Percentiles rank a stretch among this genome's conserved stretches.
These are phyloP conservation scores for Chloroclystis v-ata DNA, from an alignment of 2,888 invertebrate genomes.

Conservation along the genomic window DNA sequence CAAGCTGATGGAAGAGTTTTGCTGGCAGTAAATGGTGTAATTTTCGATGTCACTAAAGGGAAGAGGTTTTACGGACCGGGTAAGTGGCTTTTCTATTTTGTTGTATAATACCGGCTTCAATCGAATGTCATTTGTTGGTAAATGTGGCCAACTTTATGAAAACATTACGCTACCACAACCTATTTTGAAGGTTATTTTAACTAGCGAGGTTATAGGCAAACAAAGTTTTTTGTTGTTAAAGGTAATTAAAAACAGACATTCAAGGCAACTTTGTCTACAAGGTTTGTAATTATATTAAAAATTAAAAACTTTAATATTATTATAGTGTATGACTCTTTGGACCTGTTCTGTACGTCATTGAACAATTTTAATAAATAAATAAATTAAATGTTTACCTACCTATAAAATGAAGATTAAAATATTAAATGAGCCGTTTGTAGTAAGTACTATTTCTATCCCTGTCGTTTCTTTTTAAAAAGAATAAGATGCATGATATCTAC, in stretches of 20 bases:
- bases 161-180: not conserved
- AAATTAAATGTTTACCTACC: not conserved
- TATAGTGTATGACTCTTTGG: too few relatives aligned
- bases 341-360: too few relatives aligned
- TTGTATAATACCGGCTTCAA: slow-evolving; percentile 21
- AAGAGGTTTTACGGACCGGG: slow-evolving; percentile 96
- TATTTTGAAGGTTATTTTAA: slow-evolving; percentile 12
- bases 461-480: slow-evolving; percentile 10
- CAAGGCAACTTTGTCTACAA: too few relatives aligned
- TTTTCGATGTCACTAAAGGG: slow-evolving; percentile 96
- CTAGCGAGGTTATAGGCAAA: not conserved
- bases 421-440: too few relatives aligned
- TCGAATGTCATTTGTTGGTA: not conserved
- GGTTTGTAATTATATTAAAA: too few relatives aligned
- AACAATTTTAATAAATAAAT: too few relatives aligned
- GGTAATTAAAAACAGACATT: too few relatives aligned
- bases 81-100: slow-evolving; percentile 57
- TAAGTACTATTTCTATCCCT: slow-evolving; percentile 18
- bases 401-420: not conserved
- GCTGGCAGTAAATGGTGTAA: slow-evolving; percentile 94
- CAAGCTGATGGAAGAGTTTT: slow-evolving; percentile 92
- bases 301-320: too few relatives aligned
- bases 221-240: not conserved
- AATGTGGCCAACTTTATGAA: not conserved
- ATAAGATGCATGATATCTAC: slow-evolving; percentile 8